Percentiles rank a stretch among this genome's conserved stretches.
Evolutionary conservation across 1,140 invertebrate genomes (phyloP).

Genomic region (Lasaia peninsularis): DNA sequence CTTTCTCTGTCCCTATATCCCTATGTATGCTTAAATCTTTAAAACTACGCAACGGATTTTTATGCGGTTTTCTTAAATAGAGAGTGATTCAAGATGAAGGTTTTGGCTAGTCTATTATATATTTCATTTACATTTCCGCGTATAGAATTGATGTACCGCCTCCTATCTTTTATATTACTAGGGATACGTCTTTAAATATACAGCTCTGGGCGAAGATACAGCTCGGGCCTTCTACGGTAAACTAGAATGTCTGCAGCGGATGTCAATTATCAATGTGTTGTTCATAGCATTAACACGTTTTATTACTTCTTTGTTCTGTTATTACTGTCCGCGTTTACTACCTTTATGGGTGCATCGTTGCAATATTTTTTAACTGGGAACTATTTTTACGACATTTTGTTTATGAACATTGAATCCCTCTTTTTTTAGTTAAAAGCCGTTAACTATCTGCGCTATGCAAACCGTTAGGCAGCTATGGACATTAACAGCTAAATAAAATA

Average conservation of each 20-base stretch:
- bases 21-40: too few species aligned
- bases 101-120: too few species aligned
- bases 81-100: too few species aligned
- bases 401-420: neutral
- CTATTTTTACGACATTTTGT: slow-evolving; percentile 12
- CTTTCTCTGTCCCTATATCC: too few species aligned
- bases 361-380: slow-evolving; percentile 37
- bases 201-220: slow-evolving; percentile 49
- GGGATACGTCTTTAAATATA: slow-evolving; percentile 51
- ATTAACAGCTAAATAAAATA: too few species aligned
- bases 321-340: slow-evolving; percentile 20
- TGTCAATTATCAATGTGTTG: slow-evolving; percentile 46
- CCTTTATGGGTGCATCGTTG: slow-evolving; percentile 32
- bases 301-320: slow-evolving; percentile 45
- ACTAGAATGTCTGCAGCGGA: slow-evolving; percentile 47
- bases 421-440: too few species aligned
- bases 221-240: slow-evolving; percentile 60
- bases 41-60: too few species aligned
- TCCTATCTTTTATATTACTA: neutral
- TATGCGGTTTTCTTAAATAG: too few species aligned
- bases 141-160: neutral
- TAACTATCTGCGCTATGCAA: too few species aligned
- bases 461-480: too few species aligned
- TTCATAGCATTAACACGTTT: slow-evolving; percentile 50
- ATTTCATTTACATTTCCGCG: too few species aligned